These are phyloP conservation scores for Trigoniulus corallinus DNA, from an alignment of 1,140 invertebrate species.

Conservation along the genomic window DNA sequence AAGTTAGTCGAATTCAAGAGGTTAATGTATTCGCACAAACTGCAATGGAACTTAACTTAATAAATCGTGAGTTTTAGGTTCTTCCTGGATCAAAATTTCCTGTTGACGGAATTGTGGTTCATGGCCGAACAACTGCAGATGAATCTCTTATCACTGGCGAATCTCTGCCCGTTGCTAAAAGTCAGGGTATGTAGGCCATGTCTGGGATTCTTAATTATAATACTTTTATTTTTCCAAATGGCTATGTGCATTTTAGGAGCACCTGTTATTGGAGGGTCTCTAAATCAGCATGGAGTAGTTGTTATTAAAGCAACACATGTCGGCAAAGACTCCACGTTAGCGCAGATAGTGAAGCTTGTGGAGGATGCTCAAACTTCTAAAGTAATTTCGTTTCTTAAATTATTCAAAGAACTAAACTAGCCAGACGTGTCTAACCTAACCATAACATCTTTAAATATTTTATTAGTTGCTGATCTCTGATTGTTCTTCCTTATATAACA, in stretches of 20 bases:
- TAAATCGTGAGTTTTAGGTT: background rate
- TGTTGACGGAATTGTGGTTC: conserved; percentile 84
- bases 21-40: no score
- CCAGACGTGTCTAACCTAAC: no score
- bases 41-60: no score
- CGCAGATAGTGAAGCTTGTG: conserved; percentile 88
- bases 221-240: no score
- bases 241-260: no score
- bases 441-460: no score
- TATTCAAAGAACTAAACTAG: background rate
- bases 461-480: background rate
- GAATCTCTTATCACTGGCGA: conserved; percentile 98
- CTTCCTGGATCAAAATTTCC: conserved; percentile 85
- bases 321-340: conserved; percentile 84
- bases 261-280: conserved; percentile 86
- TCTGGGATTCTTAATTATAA: no score
- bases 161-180: conserved; percentile 91
- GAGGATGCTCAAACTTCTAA: conserved; percentile 97
- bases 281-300: conserved; percentile 87
- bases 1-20: no score
- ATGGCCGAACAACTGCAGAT: conserved; percentile 81
- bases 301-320: conserved; percentile 86
- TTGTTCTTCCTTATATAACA: no score
- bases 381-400: conserved; percentile 16
- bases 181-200: no score